Conservation (phyloP, 2,113 vertebrate species). For the Rana temporaria region DNA sequence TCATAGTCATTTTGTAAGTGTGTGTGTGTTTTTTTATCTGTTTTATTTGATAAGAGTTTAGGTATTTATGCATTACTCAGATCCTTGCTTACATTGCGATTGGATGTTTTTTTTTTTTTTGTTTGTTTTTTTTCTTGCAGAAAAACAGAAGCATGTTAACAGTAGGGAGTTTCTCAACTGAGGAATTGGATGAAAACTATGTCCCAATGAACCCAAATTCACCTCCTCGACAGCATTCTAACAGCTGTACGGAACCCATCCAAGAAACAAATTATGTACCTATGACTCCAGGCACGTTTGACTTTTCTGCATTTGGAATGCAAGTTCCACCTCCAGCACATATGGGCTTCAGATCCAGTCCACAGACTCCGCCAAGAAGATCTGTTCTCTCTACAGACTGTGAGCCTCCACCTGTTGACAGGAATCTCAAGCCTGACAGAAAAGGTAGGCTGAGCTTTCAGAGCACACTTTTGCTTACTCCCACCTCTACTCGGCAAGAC, state of each 20-base stretch:
- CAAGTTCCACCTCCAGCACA: conserved; percentile 98
- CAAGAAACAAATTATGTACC: conserved; percentile 97
- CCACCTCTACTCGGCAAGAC: conserved; percentile 19
- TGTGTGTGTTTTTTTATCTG: conserved; percentile 46
- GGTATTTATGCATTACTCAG: background rate
- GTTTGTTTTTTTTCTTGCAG: conserved; percentile 77
- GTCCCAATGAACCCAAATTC: conserved; percentile 98
- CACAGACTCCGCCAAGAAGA: conserved; percentile 93
- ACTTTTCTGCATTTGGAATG: conserved; percentile 95
- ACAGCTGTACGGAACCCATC: conserved; percentile 87
- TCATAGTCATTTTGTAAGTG: conserved; percentile 96
- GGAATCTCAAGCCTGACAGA: conserved; percentile 97
- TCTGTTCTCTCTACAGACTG: conserved; percentile 86
- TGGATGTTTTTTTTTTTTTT: too few relatives aligned
- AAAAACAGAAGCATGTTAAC: conserved; percentile 94
- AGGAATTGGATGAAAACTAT: conserved; percentile 97
- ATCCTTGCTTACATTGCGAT: too few relatives aligned
- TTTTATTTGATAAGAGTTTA: background rate
- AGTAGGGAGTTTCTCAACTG: conserved; percentile 85
- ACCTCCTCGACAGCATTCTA: conserved; percentile 89
- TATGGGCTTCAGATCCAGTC: conserved; percentile 96
- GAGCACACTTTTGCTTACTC: background rate
- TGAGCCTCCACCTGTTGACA: conserved; percentile 94
- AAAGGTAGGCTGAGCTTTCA: conserved; percentile 86
- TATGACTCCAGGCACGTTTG: conserved; percentile 95